Evolutionary conservation across 2,888 invertebrate genomes (phyloP).

Genomic region (Neuroscelio doddi): DNA sequence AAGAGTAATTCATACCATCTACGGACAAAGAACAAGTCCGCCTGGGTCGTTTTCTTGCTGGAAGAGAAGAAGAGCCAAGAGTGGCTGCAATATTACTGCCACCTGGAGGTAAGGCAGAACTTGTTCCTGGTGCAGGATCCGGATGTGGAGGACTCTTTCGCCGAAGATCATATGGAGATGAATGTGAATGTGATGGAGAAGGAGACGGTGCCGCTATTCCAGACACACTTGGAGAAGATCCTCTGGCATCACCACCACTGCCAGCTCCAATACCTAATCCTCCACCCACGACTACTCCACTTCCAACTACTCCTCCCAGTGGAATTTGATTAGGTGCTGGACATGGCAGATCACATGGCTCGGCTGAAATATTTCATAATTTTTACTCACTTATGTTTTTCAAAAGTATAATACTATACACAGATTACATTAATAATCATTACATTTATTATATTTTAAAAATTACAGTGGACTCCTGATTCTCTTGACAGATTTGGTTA

Average conservation of each 20-base stretch:
- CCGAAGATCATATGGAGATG: slow-evolving; percentile 91
- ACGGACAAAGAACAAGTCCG: slow-evolving; percentile 76
- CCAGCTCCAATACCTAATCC: slow-evolving; percentile 65
- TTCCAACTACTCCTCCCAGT: slow-evolving; percentile 72
- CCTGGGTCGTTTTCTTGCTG: slow-evolving; percentile 88
- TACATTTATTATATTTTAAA: too few species aligned
- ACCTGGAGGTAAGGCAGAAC: slow-evolving; percentile 71
- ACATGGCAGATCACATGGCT: slow-evolving; percentile 87
- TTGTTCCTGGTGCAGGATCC: slow-evolving; percentile 82
- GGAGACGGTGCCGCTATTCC: slow-evolving; percentile 69
- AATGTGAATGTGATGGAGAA: slow-evolving; percentile 76
- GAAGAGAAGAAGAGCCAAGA: slow-evolving; percentile 79
- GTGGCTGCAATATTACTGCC: slow-evolving; percentile 73
- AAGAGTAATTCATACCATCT: slow-evolving; percentile 71
- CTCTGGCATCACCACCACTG: slow-evolving; percentile 75
- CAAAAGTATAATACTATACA: too few species aligned
- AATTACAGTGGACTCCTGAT: too few species aligned
- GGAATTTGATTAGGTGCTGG: slow-evolving; percentile 72
- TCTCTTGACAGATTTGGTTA: too few species aligned
- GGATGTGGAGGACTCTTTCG: slow-evolving; percentile 86
- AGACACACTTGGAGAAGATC: slow-evolving; percentile 70
- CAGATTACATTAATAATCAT: too few species aligned
- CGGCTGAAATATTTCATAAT: slow-evolving; percentile 76
- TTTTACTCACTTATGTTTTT: too few species aligned
- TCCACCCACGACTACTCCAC: slow-evolving; percentile 55